Percentiles rank a stretch among this genome's conserved stretches.
These are phyloP conservation scores for Patella pellucida DNA, from an alignment of 2,888 invertebrate species.

Conservation along the genomic window DNA sequence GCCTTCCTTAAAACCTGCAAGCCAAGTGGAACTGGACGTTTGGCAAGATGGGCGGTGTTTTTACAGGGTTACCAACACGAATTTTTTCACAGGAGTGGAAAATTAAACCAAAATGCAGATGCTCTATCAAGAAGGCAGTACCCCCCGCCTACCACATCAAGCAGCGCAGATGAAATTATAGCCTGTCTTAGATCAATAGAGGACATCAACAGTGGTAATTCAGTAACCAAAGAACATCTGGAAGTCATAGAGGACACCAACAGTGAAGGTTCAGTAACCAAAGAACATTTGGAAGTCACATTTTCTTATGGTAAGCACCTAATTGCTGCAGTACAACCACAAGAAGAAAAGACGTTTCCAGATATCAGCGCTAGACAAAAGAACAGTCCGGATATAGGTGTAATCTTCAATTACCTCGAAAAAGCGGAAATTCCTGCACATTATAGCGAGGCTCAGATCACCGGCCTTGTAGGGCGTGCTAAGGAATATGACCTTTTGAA, in stretches of 20 bases:
- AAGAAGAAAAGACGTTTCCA: too few relatives aligned
- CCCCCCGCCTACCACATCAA: neutral
- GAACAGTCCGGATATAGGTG: too few relatives aligned
- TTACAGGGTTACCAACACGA: conserved; percentile 18
- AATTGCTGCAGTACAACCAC: neutral
- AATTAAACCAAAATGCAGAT: conserved; percentile 28
- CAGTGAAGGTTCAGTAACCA: too few relatives aligned
- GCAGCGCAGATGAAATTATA: neutral
- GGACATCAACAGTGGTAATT: too few relatives aligned
- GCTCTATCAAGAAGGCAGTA: conserved; percentile 30
- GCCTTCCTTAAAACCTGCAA: conserved; percentile 37
- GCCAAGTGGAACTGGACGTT: conserved; percentile 23
- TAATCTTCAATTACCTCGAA: too few relatives aligned
- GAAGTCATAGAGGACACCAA: too few relatives aligned
- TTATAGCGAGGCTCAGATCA: too few relatives aligned
- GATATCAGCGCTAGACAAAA: too few relatives aligned
- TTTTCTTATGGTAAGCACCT: neutral
- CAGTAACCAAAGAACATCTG: neutral
- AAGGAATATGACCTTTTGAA: conserved; percentile 8
- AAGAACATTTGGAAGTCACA: too few relatives aligned
- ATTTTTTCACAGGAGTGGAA: conserved; percentile 20
- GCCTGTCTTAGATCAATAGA: neutral
- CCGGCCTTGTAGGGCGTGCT: too few relatives aligned
- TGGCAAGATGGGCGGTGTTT: conserved; percentile 31
- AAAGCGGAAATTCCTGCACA: too few relatives aligned